Evolutionary conservation across 2,797 vertebrate genomes (phyloP), one percentile per base, ranked within the genome.

Genomic region (Brotula barbata): DNA sequence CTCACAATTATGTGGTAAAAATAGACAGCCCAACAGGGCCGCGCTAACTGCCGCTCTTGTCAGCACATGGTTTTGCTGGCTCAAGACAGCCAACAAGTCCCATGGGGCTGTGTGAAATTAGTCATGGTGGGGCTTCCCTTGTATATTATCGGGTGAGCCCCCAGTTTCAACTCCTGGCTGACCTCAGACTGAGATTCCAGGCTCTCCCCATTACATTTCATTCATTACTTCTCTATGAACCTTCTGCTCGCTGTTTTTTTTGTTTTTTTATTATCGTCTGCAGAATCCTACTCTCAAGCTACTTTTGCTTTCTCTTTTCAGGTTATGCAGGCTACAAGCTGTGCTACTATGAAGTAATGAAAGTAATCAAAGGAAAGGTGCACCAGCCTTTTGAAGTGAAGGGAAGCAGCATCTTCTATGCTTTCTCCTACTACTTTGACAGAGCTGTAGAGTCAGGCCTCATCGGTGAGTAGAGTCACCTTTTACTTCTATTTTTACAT

Each of bases 341-440:
- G 74, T 99, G 97, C 89, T 98, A 98, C 78, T 84, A 92, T 0
- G 96, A 99, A 88, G 93, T 98, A 58, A 88, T 92, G 78, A 93
- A 81, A 66, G 94, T 99, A 51, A 92, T 99, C 61, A 93, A 91
- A 80, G 95, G 94, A 15, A 93, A 93, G 62, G 90, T 99, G 58
- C 94, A 97, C 81, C 95, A 98, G 76, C 94, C 95, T 6, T 93
- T 91, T 14, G 97, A 98, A 68, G 88, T 99, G 64, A 96, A 89
- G 71, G 89, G 88, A 81, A 94, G 91, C 80, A 94, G 93, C 52
- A 75, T 94, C 66, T 99, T 99, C 85, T 99, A 99, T 6, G 97
- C 97, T 31, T 99, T 99, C 87, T 99, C 97, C 60, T 94, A 99
- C 83, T 98, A 98, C 82, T 99, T 92, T 1, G 97, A 99, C 80